phyloP scores from a whole-genome alignment of 2,797 vertebrate species.

The Eremophila alpestris region DNA sequence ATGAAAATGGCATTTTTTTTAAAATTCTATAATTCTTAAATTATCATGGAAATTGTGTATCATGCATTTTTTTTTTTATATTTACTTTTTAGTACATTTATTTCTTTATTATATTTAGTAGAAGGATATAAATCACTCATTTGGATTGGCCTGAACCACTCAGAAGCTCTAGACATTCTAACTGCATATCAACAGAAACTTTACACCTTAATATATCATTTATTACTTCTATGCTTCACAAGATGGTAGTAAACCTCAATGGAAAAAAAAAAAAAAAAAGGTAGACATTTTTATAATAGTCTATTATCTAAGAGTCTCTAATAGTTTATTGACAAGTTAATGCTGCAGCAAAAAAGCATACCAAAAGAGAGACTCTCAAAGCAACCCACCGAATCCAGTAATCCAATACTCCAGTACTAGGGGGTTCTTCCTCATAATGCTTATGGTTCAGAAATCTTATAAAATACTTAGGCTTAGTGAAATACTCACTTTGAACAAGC shows the following conservation, averaged over 20 bases:
- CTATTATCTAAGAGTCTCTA: background rate
- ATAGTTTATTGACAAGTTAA: background rate
- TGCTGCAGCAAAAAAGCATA: background rate
- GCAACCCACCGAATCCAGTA: background rate
- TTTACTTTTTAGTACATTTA: background rate
- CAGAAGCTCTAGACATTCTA: background rate
- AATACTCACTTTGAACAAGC: background rate
- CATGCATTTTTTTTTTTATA: background rate
- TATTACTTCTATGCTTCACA: background rate
- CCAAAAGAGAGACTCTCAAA: background rate
- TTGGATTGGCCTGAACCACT: background rate
- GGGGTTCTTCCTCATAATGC: rapidly evolving
- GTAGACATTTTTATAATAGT: background rate
- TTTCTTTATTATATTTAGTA: background rate
- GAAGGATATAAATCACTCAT: background rate
- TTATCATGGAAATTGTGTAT: background rate
- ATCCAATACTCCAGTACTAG: background rate
- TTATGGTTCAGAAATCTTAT: background rate
- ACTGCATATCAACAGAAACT: background rate
- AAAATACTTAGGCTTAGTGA: background rate
- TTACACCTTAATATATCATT: background rate
- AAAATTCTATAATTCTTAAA: background rate
- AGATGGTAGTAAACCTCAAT: background rate
- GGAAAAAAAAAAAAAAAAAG: rapidly evolving
- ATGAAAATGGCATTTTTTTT: background rate